Conservation (phyloP, 2,797 vertebrate genomes). For the Molossus alvarezi region DNA sequence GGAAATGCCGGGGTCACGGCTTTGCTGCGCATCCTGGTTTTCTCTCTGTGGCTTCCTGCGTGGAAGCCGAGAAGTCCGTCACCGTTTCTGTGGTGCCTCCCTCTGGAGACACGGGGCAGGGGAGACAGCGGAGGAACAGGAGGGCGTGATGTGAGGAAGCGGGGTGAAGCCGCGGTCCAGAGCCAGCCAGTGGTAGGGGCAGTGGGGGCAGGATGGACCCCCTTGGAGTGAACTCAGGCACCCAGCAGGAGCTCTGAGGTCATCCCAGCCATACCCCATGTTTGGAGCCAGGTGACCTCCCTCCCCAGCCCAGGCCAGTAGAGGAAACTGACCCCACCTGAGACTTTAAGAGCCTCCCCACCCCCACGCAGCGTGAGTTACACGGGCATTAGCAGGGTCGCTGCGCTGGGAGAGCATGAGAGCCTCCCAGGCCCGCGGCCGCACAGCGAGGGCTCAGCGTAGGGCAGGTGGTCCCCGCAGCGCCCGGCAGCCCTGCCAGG, state of each 20-base stretch:
- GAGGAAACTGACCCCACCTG: background rate
- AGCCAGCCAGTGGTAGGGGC: accelerated
- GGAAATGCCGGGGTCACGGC: background rate
- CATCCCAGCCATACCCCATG: background rate
- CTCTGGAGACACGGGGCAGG: conserved; percentile 25
- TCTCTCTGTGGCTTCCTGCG: background rate
- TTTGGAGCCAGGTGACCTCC: background rate
- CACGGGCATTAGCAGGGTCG: background rate
- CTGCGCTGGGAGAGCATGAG: accelerated
- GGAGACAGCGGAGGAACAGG: background rate
- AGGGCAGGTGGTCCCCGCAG: background rate
- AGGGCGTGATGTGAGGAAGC: background rate
- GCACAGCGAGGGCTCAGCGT: background rate
- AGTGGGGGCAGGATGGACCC: background rate
- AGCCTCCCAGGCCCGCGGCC: background rate
- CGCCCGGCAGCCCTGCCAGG: accelerated
- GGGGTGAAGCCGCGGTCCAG: background rate
- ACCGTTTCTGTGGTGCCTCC: background rate
- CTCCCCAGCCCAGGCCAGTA: background rate
- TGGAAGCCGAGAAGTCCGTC: background rate
- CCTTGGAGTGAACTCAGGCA: background rate
- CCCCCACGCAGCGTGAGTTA: accelerated
- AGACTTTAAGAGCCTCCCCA: background rate
- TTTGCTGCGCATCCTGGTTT: background rate
- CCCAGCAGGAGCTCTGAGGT: background rate